These are phyloP conservation scores for Timema cristinae DNA, from an alignment of 2,888 invertebrate genomes.

Conservation along the genomic window DNA sequence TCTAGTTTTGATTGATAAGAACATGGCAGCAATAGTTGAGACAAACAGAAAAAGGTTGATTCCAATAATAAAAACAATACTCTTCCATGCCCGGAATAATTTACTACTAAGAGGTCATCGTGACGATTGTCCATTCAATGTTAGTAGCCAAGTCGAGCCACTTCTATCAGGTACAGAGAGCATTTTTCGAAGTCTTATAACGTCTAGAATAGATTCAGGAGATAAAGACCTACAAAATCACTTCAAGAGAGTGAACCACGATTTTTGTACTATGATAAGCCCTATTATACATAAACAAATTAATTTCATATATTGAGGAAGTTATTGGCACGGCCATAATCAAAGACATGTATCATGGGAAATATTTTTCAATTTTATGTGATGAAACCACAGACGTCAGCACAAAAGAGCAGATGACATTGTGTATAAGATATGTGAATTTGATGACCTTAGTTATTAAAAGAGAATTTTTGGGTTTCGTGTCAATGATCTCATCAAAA, in stretches of 20 bases:
- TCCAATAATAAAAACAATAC: not conserved
- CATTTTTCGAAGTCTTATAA: not conserved
- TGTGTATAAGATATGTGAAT: not conserved
- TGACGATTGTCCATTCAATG: not conserved
- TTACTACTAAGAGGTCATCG: not conserved
- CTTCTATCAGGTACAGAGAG: not conserved
- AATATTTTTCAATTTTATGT: not conserved
- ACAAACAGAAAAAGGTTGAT: not conserved
- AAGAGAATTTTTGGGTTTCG: not conserved
- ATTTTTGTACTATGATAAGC: not conserved
- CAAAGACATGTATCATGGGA: not conserved
- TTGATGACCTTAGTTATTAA: not conserved
- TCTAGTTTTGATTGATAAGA: not conserved
- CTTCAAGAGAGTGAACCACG: not conserved
- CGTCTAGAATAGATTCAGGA: not conserved
- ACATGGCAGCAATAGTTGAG: not conserved
- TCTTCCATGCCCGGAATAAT: not conserved
- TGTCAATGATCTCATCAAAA: not conserved
- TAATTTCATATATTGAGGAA: not conserved
- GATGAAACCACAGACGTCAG: conserved; percentile 4
- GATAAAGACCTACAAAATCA: not conserved
- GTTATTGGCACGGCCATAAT: not conserved
- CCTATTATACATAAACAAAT: not conserved
- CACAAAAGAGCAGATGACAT: not conserved
- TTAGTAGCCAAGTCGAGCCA: not conserved